Evolutionary conservation across 92 coral and sea anemone genomes (phyloP).

Genomic region (Heteractis magnifica): DNA sequence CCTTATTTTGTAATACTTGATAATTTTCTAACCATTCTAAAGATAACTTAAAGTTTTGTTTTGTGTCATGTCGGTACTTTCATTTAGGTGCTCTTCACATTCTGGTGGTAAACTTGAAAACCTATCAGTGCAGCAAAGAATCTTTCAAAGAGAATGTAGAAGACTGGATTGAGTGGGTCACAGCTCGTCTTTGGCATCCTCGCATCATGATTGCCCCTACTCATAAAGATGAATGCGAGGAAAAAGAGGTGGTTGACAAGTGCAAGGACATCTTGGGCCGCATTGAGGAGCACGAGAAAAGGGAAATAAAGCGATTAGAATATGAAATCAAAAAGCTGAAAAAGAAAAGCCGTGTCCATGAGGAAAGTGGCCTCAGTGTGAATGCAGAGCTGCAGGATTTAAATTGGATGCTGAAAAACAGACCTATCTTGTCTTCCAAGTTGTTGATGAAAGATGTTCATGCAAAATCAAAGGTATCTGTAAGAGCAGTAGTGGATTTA

Average conservation of each 20-base stretch:
- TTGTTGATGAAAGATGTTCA: not conserved
- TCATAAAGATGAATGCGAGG: slow-evolving; percentile 68
- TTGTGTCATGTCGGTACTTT: too few species aligned
- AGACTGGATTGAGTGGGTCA: slow-evolving; percentile 83
- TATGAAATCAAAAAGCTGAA: slow-evolving; percentile 44
- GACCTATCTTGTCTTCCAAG: slow-evolving; percentile 73
- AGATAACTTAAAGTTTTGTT: too few species aligned
- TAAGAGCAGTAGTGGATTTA: too few species aligned
- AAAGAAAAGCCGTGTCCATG: slow-evolving; percentile 17
- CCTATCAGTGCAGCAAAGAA: slow-evolving; percentile 49
- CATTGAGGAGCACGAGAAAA: slow-evolving; percentile 45
- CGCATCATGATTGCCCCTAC: slow-evolving; percentile 88
- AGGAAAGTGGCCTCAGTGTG: slow-evolving; percentile 15
- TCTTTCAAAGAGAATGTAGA: slow-evolving; percentile 66
- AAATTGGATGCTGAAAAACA: slow-evolving; percentile 36
- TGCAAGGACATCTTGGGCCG: slow-evolving; percentile 69
- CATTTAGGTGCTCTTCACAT: slow-evolving; percentile 74
- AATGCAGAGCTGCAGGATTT: slow-evolving; percentile 32
- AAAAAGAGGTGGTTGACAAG: slow-evolving; percentile 34
- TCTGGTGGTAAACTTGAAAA: slow-evolving; percentile 71
- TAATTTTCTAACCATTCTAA: too few species aligned
- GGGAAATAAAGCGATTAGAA: slow-evolving; percentile 48
- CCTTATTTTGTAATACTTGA: too few species aligned
- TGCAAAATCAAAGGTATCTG: not conserved
- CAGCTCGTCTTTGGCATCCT: slow-evolving; percentile 71